Percentiles rank a stretch among this genome's conserved stretches.
phyloP scores from a whole-genome alignment of 64 coral and sea anemone species.

The Stichodactyla mertensii region DNA sequence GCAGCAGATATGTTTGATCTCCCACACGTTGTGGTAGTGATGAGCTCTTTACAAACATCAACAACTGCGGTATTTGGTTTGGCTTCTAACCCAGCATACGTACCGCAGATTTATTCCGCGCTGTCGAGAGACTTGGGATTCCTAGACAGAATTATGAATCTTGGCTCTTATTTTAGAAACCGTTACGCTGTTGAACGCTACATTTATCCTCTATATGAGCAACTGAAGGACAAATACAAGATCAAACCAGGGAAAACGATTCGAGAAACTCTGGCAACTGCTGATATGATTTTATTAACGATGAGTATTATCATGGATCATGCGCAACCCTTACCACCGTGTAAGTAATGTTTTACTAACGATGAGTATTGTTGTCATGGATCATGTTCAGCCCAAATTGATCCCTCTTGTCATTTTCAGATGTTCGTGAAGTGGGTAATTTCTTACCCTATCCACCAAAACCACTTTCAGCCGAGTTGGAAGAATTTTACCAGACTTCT shows the following conservation, averaged over 20 bases:
- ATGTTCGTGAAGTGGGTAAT: slow-evolving; percentile 25
- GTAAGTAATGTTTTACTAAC: slow-evolving; percentile 8
- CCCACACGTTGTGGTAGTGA: slow-evolving; percentile 21
- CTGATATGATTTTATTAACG: slow-evolving; percentile 35
- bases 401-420: background rate
- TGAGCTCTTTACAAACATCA: background rate
- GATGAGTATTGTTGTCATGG: background rate
- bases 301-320: slow-evolving; percentile 27
- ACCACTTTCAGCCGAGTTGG: slow-evolving; percentile 40
- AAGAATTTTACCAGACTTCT: slow-evolving; percentile 32
- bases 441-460: slow-evolving; percentile 40
- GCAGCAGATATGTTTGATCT: slow-evolving; percentile 35
- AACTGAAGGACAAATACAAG: slow-evolving; percentile 31
- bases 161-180: slow-evolving; percentile 4
- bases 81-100: slow-evolving; percentile 2
- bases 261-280: slow-evolving; percentile 25
- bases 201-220: background rate
- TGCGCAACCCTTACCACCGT: slow-evolving; percentile 28
- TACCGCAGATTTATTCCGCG: slow-evolving; percentile 15
- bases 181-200: background rate
- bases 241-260: slow-evolving; percentile 39
- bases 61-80: background rate
- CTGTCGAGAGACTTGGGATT: slow-evolving; percentile 16
- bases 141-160: slow-evolving; percentile 30
- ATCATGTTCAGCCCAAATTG: background rate